phyloP scores from a whole-genome alignment of 2,113 vertebrate species.

The Piaya cayana region DNA sequence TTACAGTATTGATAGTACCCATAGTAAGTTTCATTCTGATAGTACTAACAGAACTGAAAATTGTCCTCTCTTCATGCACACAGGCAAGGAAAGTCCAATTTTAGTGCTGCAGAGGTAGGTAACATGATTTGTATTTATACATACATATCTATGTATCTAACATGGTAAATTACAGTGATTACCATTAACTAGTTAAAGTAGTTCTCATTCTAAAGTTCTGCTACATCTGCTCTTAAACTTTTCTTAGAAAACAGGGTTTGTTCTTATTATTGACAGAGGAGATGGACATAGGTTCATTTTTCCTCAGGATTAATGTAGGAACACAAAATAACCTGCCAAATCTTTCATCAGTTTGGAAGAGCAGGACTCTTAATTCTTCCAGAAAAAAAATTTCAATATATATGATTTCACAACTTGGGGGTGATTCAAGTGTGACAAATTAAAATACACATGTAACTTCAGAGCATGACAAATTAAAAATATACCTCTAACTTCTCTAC shows the following conservation, averaged over 20 bases:
- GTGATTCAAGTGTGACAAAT: neutral
- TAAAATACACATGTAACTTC: neutral
- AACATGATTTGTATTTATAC: neutral
- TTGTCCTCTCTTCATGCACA: neutral
- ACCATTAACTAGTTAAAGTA: neutral
- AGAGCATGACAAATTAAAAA: neutral
- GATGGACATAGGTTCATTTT: neutral
- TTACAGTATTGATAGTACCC: constrained; percentile 21
- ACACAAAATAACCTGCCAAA: neutral
- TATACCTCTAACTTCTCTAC: neutral
- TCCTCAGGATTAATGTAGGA: neutral
- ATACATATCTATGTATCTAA: neutral
- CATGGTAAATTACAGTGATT: neutral
- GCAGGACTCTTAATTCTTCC: neutral
- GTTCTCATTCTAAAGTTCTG: neutral
- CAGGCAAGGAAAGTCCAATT: neutral
- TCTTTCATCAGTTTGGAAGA: neutral
- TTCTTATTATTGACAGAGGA: neutral
- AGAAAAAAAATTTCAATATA: neutral
- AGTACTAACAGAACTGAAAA: neutral
- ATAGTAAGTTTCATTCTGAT: constrained; percentile 1
- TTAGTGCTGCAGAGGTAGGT: neutral
- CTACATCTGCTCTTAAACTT: neutral
- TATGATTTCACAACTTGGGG: neutral
- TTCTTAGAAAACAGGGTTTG: neutral